These are phyloP conservation scores for Paralvinella palmiformis DNA, from an alignment of 1,140 invertebrate species.

Conservation along the genomic window DNA sequence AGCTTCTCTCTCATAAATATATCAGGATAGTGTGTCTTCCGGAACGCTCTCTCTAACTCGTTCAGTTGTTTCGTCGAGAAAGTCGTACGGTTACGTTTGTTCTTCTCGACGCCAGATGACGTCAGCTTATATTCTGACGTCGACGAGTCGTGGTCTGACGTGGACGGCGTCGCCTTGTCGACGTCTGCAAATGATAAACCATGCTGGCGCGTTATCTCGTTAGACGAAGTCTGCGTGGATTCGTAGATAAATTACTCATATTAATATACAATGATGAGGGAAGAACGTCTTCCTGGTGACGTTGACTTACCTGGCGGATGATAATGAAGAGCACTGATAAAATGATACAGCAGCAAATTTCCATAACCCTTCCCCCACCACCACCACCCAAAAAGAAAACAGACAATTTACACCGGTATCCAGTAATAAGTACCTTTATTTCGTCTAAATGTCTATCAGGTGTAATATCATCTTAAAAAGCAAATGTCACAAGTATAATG, in stretches of 20 bases:
- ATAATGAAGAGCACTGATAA: too few species aligned
- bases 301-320: too few species aligned
- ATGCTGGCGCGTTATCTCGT: not conserved
- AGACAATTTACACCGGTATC: too few species aligned
- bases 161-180: not conserved
- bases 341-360: too few species aligned
- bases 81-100: slow-evolving; percentile 50
- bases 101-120: not conserved
- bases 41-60: slow-evolving; percentile 39
- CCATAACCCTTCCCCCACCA: too few species aligned
- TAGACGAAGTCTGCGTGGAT: not conserved
- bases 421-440: too few species aligned
- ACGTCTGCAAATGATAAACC: not conserved
- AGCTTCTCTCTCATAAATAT: slow-evolving; percentile 42
- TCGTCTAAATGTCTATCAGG: too few species aligned
- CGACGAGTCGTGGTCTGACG: not conserved
- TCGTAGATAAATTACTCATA: not conserved
- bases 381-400: too few species aligned
- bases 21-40: slow-evolving; percentile 45
- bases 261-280: not conserved
- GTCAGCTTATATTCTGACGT: too few species aligned
- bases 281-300: too few species aligned
- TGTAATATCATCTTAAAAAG: too few species aligned
- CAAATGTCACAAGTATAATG: too few species aligned
- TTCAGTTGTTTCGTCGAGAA: slow-evolving; percentile 41